These are phyloP conservation scores for Mythimna lalbum DNA, from an alignment of 2,888 invertebrate species.

Conservation along the genomic window DNA sequence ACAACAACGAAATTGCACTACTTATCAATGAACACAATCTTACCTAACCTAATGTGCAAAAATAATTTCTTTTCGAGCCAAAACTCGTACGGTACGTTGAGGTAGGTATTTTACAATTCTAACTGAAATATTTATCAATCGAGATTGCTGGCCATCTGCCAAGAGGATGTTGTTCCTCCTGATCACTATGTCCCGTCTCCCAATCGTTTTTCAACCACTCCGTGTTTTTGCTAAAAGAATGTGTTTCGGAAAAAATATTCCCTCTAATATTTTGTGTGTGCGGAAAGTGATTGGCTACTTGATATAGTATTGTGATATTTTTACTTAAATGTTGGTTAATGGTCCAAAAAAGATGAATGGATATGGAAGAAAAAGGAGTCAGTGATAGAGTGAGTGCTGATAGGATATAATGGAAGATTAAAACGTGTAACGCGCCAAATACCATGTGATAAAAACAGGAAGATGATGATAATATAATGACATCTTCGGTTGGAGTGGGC, in stretches of 20 bases:
- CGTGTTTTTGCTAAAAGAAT: constrained; percentile 60
- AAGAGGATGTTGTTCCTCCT: constrained; percentile 81
- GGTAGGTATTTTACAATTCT: constrained; percentile 38
- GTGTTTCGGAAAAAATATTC: constrained; percentile 50
- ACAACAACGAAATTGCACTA: background rate
- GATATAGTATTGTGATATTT: constrained; percentile 22
- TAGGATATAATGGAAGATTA: no score
- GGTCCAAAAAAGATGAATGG: no score
- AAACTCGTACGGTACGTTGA: constrained; percentile 22
- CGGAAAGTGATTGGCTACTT: constrained; percentile 34
- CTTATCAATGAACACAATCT: constrained; percentile 1
- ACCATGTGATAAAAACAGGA: no score
- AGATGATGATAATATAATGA: no score
- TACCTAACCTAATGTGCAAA: background rate
- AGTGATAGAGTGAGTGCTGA: no score
- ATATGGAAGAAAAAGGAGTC: no score
- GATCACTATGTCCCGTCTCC: constrained; percentile 71
- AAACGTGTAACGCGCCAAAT: no score
- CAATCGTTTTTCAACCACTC: constrained; percentile 77
- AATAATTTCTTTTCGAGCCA: constrained; percentile 22
- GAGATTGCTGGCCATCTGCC: constrained; percentile 77
- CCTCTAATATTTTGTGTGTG: constrained; percentile 29
- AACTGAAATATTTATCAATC: constrained; percentile 64
- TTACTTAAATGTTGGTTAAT: background rate
- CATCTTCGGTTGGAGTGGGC: no score